Base-by-base conservation (phyloP, 2,888 invertebrate genomes). In the Chaitophorus viminalis region DNA sequence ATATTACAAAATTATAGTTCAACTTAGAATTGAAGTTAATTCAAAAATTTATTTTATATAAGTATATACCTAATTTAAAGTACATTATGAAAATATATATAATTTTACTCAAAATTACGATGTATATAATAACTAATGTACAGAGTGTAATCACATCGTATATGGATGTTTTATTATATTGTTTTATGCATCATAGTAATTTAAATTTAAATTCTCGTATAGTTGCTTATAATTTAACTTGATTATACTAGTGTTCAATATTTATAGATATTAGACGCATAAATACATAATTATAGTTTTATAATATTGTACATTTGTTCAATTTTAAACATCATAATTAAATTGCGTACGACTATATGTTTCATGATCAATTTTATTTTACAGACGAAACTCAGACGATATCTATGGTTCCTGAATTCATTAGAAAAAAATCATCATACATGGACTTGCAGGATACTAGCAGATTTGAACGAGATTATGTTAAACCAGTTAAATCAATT, bases 401-500 rank as follows among this genome's bases (percentile, higher is more conserved):
- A 65, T 39, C 72, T 5, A 75, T 75, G 74, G 65, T 81, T 18
- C 87, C 87, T 31, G 79, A 81, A 11, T 39, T n/a, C 3, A 81
- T 87, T 17, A 81, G 68, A 70, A 88, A 82, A 83, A 88, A 60
- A 33, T 68, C 75, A 18, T 70, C 88, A 29, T 70, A 29, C n/a
- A 25, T 31, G 33, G 76, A 83, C 33, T 25, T 36, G n/a, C 70
- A 81, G 33, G 79, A 78, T 31, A 29, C 60, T 84, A 39, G 91
- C 92, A 52, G n/a, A 29, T 82, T 39, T 9, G 81, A 89, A 82
- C 91, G 92, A 83, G 93, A 93, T 90, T 93, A 92, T 90, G 92
- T 94, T 1, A 93, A 92, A 89, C 93, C 94, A 25, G 91, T 92
- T 88, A 94, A 94, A 91, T 92, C 93, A 87, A 93, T 93, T 90